These are phyloP conservation scores for Urocyon cinereoargenteus DNA, from an alignment of 2,797 vertebrate species.

Conservation along the genomic window DNA sequence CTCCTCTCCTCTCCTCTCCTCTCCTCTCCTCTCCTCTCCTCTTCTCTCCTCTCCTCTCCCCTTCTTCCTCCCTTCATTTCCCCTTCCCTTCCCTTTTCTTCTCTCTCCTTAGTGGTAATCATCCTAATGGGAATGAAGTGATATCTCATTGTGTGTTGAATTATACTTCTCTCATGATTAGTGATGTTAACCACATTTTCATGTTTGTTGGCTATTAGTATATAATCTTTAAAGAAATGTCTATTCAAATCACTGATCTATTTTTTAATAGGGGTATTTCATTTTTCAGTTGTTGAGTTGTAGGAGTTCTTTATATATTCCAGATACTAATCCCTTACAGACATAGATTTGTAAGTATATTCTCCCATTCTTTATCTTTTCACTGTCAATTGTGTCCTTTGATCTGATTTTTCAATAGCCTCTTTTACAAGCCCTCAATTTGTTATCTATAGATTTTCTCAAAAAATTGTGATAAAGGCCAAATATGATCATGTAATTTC, in stretches of 20 bases:
- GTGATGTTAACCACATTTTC: background rate
- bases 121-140: background rate
- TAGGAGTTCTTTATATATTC: background rate
- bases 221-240: background rate
- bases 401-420: background rate
- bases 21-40: too few relatives aligned
- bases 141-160: background rate
- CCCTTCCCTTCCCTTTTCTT: background rate
- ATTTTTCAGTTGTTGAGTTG: background rate
- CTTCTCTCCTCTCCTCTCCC: background rate
- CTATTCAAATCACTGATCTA: background rate
- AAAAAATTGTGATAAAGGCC: background rate
- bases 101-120: background rate
- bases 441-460: background rate
- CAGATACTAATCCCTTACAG: background rate
- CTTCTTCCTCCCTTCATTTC: accelerated
- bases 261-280: background rate
- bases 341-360: background rate
- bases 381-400: background rate
- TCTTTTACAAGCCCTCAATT: background rate
- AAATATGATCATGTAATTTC: background rate
- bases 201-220: background rate
- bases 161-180: background rate
- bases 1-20: background rate
- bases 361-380: background rate